Evolutionary conservation across 1,140 invertebrate genomes (phyloP).

Genomic region (Zophobas atratus): DNA sequence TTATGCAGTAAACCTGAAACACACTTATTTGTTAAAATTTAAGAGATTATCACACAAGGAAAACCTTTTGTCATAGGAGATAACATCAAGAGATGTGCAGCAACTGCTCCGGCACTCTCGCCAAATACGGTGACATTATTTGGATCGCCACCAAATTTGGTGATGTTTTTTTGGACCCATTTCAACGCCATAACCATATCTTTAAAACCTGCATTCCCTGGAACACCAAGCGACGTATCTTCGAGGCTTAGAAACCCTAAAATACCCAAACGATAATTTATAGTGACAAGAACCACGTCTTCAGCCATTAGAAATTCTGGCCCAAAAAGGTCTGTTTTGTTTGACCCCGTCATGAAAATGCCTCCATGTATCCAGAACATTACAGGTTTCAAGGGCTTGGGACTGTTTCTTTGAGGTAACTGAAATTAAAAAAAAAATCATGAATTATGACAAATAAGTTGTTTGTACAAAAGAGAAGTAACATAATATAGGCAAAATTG

Average conservation of each 20-base stretch:
- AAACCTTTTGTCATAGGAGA: constrained; percentile 57
- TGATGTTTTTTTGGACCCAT: constrained; percentile 73
- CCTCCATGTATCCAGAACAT: constrained; percentile 72
- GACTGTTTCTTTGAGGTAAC: neutral
- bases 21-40: neutral
- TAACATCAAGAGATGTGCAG: constrained; percentile 57
- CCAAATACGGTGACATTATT: constrained; percentile 69
- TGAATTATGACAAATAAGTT: too few relatives aligned
- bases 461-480: too few relatives aligned
- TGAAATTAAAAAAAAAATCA: constrained; percentile 41
- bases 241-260: constrained; percentile 68
- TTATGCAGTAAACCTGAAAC: constrained; percentile 70
- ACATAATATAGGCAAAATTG: too few relatives aligned
- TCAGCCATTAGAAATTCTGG: constrained; percentile 77
- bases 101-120: constrained; percentile 69
- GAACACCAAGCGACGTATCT: constrained; percentile 65
- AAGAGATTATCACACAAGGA: neutral
- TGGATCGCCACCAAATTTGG: constrained; percentile 69
- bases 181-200: constrained; percentile 73
- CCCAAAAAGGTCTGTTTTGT: constrained; percentile 69
- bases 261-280: constrained; percentile 78
- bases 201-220: constrained; percentile 76
- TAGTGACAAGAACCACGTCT: constrained; percentile 77
- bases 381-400: constrained; percentile 65
- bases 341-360: constrained; percentile 69